Conservation (phyloP, 2,113 vertebrate species). For the Mesitornis unicolor region DNA sequence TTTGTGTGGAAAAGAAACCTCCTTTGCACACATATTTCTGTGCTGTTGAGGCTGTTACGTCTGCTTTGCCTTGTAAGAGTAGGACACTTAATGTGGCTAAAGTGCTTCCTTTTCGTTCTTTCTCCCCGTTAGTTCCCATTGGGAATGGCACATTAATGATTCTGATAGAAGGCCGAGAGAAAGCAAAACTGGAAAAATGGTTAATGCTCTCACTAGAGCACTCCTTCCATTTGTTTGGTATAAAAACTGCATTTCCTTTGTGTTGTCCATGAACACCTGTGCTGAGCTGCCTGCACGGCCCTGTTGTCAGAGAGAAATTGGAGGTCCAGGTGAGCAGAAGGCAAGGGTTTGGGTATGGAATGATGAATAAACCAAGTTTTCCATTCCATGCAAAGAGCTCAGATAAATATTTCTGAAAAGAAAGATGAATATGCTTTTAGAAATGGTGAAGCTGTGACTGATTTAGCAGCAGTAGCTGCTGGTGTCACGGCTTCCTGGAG, state of each 20-base stretch:
- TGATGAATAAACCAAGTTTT: background rate
- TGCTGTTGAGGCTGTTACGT: background rate
- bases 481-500: background rate
- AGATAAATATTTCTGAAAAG: background rate
- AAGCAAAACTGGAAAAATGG: background rate
- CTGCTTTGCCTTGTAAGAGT: background rate
- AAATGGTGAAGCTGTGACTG: background rate
- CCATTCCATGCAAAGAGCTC: background rate
- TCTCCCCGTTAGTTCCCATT: background rate
- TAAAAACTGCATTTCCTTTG: background rate
- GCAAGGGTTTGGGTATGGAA: background rate
- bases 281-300: background rate
- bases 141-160: background rate
- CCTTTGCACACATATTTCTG: background rate
- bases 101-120: background rate
- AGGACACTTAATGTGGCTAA: background rate
- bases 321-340: background rate
- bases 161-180: background rate
- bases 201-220: background rate
- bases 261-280: background rate
- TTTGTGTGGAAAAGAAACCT: background rate
- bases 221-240: background rate
- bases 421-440: background rate
- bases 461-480: background rate
- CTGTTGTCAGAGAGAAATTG: background rate